These are phyloP conservation scores for Xenentodon cancila DNA, from an alignment of 2,797 vertebrate species.

Conservation along the genomic window DNA sequence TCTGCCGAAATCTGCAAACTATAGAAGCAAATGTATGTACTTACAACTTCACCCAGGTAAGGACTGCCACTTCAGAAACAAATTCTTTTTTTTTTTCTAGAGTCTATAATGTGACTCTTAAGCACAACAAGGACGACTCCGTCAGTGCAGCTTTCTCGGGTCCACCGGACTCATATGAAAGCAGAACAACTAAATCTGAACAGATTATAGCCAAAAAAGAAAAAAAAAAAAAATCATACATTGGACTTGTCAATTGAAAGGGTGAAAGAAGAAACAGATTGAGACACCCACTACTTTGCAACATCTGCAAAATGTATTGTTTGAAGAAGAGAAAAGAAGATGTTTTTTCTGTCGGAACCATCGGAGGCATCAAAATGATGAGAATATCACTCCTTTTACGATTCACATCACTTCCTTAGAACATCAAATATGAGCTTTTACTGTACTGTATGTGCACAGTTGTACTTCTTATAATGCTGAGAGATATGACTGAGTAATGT, in stretches of 20 bases:
- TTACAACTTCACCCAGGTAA: too few relatives aligned
- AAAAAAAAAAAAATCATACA: constrained; percentile 60
- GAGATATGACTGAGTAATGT: constrained; percentile 57
- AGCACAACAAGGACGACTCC: constrained; percentile 40
- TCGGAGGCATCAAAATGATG: constrained; percentile 73
- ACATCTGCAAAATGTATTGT: constrained; percentile 75
- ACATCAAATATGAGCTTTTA: constrained; percentile 54
- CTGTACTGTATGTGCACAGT: constrained; percentile 43
- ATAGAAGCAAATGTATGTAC: constrained; percentile 57
- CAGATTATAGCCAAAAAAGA: constrained; percentile 60
- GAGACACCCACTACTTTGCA: constrained; percentile 75
- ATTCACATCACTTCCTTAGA: constrained; percentile 58
- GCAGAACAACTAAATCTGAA: constrained; percentile 55
- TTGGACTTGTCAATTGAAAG: constrained; percentile 67
- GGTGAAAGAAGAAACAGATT: constrained; percentile 67
- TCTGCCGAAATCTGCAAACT: constrained; percentile 38
- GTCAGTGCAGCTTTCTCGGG: constrained; percentile 23
- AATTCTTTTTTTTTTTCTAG: constrained; percentile 22
- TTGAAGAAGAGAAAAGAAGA: constrained; percentile 71
- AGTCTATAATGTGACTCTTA: constrained; percentile 46
- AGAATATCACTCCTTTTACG: constrained; percentile 43
- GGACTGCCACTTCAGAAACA: too few relatives aligned
- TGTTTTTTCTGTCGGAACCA: constrained; percentile 85
- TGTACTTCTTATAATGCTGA: constrained; percentile 47
- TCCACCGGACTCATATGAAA: constrained; percentile 41